Conservation (phyloP, 2,888 invertebrate species). For the Eudasyphora cyanicolor region DNA sequence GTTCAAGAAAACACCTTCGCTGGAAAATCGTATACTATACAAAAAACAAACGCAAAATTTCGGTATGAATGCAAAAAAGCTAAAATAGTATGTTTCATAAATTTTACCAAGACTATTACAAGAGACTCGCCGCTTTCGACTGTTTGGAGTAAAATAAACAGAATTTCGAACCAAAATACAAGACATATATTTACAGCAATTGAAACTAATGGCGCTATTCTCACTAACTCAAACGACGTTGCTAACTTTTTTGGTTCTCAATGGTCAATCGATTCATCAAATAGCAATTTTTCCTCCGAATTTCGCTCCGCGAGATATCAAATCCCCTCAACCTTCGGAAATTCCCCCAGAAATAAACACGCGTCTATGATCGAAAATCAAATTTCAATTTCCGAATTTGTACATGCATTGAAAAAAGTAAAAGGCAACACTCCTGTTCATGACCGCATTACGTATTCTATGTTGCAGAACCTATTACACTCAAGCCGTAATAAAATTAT, state of each 20-base stretch:
- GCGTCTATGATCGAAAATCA: not conserved
- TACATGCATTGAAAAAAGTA: not conserved
- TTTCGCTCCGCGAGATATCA: not conserved
- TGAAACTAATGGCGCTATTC: not conserved
- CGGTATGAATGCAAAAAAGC: not conserved
- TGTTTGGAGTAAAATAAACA: not conserved
- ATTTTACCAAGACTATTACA: not conserved
- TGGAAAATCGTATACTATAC: not conserved
- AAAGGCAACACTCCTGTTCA: not conserved
- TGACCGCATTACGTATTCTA: slow-evolving; percentile 31
- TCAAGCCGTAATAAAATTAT: not conserved
- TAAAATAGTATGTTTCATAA: no score
- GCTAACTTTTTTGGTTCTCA: not conserved
- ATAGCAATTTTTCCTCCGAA: not conserved
- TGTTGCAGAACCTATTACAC: not conserved
- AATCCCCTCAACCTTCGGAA: not conserved
- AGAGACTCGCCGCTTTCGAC: not conserved
- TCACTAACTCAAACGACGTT: not conserved
- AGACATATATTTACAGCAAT: not conserved
- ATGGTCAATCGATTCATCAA: not conserved
- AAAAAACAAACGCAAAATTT: not conserved
- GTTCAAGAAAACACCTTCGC: not conserved
- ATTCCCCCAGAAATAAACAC: not conserved
- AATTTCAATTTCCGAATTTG: not conserved
- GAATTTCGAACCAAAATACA: not conserved